Evolutionary conservation across 2,888 invertebrate species (phyloP).

Genomic region (Odontocolon sp.): DNA sequence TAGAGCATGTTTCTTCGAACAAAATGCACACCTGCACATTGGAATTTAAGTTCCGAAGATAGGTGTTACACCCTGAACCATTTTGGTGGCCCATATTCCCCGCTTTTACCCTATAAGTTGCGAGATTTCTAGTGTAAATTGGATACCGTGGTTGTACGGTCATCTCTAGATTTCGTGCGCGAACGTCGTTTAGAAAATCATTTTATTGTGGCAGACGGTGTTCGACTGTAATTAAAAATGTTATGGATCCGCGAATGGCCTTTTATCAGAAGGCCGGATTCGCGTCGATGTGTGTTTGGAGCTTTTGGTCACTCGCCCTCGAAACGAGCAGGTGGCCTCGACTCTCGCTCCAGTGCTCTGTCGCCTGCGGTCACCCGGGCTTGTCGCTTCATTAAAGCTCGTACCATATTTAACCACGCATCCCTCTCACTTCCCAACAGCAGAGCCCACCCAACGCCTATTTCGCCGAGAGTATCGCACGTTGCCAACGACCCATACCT

Average conservation of each 20-base stretch:
- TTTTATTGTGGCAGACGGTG: neutral
- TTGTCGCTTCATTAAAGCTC: slow-evolving; percentile 58
- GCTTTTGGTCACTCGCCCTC: neutral
- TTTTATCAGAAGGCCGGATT: neutral
- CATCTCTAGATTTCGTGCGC: neutral
- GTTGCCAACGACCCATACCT: slow-evolving; percentile 30
- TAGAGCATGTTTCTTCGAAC: too few relatives aligned
- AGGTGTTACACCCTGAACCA: too few relatives aligned
- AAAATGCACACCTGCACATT: too few relatives aligned
- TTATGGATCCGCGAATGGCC: neutral
- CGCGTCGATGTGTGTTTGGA: neutral
- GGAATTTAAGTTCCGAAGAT: too few relatives aligned
- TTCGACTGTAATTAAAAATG: neutral
- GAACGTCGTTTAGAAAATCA: neutral
- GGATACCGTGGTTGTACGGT: too few relatives aligned
- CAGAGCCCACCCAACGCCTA: neutral
- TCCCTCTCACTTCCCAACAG: neutral
- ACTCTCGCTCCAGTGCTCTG: slow-evolving; percentile 24
- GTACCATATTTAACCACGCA: slow-evolving; percentile 52
- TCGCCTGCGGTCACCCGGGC: slow-evolving; percentile 51
- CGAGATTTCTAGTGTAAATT: too few relatives aligned
- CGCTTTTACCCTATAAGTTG: too few relatives aligned
- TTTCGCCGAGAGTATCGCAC: slow-evolving; percentile 24
- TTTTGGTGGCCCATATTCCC: too few relatives aligned
- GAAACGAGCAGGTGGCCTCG: slow-evolving; percentile 24